Conservation (phyloP, 1,140 invertebrate genomes). For the Cotesia typhae region DNA sequence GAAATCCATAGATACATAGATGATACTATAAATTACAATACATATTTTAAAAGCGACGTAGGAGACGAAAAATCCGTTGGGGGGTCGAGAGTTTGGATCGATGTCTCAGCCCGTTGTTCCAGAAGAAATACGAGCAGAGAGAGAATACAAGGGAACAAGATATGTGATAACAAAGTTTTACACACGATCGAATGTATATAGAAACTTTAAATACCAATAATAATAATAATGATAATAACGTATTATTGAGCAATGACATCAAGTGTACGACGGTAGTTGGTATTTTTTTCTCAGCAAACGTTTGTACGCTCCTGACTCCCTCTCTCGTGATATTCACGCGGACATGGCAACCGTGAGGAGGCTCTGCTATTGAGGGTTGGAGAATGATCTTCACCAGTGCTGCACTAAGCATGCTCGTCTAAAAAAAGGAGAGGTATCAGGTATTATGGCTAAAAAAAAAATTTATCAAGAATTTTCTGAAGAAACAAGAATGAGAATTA, state of each 20-base stretch:
- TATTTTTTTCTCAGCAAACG: too few relatives aligned
- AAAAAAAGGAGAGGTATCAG: neutral
- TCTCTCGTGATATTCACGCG: conserved; percentile 4
- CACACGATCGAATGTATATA: neutral
- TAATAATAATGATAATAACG: too few relatives aligned
- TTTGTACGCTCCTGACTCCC: conserved; percentile 3
- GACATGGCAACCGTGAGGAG: conserved; percentile 14
- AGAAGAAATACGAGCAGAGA: neutral
- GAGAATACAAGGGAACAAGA: neutral
- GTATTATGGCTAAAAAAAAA: neutral
- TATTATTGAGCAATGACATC: too few relatives aligned
- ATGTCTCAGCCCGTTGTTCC: conserved; percentile 4
- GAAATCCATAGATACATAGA: too few relatives aligned
- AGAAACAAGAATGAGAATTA: too few relatives aligned
- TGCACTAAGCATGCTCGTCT: neutral
- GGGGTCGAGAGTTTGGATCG: conserved; percentile 6
- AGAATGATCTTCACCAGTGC: too few relatives aligned
- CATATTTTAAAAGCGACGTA: too few relatives aligned
- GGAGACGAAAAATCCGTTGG: too few relatives aligned
- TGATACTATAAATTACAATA: too few relatives aligned
- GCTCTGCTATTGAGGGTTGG: neutral
- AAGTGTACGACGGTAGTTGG: too few relatives aligned
- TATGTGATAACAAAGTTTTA: neutral
- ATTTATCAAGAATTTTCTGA: too few relatives aligned
- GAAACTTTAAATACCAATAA: too few relatives aligned